phyloP scores from a whole-genome alignment of 2,888 invertebrate genomes.

The Cyrtodaria siliqua region DNA sequence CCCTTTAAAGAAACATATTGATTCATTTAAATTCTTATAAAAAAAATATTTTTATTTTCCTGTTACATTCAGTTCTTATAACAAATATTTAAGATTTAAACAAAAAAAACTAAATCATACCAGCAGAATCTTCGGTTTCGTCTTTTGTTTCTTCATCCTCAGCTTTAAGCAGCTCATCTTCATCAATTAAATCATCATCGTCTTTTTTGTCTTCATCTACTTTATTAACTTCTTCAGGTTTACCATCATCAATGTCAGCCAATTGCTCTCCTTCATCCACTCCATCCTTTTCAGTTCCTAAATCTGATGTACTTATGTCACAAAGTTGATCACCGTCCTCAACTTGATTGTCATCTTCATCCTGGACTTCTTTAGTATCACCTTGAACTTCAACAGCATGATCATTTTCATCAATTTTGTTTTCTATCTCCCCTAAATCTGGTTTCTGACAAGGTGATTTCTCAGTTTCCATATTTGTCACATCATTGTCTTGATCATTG shows the following conservation, averaged over 20 bases:
- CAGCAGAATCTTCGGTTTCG: neutral
- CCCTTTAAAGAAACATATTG: no score
- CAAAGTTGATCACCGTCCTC: conserved; percentile 11
- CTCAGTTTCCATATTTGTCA: neutral
- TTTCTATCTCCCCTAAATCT: neutral
- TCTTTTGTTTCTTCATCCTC: conserved; percentile 2
- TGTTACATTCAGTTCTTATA: no score
- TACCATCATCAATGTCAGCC: neutral
- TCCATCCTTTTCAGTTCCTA: neutral
- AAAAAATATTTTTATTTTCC: no score
- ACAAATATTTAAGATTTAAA: no score
- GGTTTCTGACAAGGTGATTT: neutral
- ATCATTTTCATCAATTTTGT: neutral
- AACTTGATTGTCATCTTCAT: conserved; percentile 2
- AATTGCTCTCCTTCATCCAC: no score
- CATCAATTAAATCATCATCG: neutral
- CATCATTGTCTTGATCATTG: neutral
- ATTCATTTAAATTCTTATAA: no score
- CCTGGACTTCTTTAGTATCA: neutral
- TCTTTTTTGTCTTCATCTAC: conserved; percentile 9
- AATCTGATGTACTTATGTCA: neutral
- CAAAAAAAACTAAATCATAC: no score
- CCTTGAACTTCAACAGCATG: neutral
- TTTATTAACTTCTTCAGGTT: conserved; percentile 10
- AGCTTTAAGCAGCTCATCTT: neutral